Percentiles rank a stretch among this genome's conserved stretches.
These are phyloP conservation scores for Carposina sasakii DNA, from an alignment of 1,140 invertebrate genomes.

Conservation along the genomic window DNA sequence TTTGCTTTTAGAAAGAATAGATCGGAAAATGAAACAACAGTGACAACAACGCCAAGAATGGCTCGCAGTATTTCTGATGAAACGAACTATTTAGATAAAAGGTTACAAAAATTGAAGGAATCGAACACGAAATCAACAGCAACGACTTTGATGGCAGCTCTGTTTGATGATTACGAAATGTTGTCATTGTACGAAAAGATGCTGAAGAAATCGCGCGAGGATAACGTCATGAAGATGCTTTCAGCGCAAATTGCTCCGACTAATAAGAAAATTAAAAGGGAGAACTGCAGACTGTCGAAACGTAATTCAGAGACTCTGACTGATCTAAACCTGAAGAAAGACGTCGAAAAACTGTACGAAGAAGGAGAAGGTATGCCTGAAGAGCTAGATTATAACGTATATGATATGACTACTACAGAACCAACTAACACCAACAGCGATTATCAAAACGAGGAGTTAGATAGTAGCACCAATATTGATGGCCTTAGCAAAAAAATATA, in stretches of 20 bases:
- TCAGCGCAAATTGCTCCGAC: conserved; percentile 16
- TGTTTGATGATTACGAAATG: conserved; percentile 39
- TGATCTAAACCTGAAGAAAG: conserved; percentile 21
- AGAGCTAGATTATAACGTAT: neutral
- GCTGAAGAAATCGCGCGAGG: conserved; percentile 35
- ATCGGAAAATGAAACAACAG: too few relatives aligned
- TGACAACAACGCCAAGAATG: too few relatives aligned
- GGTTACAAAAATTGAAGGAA: too few relatives aligned
- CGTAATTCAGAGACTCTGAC: conserved; percentile 17
- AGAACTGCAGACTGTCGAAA: conserved; percentile 15
- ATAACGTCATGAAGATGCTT: conserved; percentile 32
- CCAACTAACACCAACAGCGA: neutral
- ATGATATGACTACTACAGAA: neutral
- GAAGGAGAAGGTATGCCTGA: conserved; percentile 16
- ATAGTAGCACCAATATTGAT: conserved; percentile 38
- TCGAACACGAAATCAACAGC: neutral
- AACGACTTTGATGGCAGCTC: conserved; percentile 5
- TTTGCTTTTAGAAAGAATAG: too few relatives aligned
- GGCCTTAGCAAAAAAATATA: conserved; percentile 43
- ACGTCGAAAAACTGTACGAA: conserved; percentile 18
- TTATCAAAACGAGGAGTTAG: conserved; percentile 4
- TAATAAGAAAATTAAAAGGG: too few relatives aligned
- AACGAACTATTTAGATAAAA: too few relatives aligned
- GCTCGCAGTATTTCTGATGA: too few relatives aligned
- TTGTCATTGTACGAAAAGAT: conserved; percentile 43